phyloP scores from a whole-genome alignment of 1,140 invertebrate genomes.

The Odontomachus brunneus region DNA sequence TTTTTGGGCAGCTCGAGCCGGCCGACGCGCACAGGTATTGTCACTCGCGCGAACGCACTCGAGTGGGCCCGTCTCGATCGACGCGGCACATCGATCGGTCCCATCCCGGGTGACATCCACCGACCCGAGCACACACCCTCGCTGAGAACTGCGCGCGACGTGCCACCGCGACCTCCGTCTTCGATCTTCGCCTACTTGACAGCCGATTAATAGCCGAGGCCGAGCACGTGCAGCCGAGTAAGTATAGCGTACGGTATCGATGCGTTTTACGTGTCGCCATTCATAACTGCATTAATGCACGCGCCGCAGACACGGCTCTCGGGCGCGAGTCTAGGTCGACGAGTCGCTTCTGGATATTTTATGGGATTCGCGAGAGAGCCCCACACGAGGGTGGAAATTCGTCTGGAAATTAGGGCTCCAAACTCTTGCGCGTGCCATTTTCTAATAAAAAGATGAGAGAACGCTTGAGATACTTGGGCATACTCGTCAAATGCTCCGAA shows the following conservation, averaged over 20 bases:
- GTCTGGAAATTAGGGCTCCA: too few species aligned
- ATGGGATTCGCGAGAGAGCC: too few species aligned
- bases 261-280: conserved; percentile 22
- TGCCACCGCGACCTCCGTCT: background rate
- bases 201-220: conserved; percentile 35
- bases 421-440: too few species aligned
- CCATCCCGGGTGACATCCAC: conserved; percentile 19
- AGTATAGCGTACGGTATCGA: conserved; percentile 63
- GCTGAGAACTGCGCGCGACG: too few species aligned
- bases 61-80: conserved; percentile 61
- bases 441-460: too few species aligned
- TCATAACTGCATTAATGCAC: conserved; percentile 19
- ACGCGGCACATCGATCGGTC: conserved; percentile 8
- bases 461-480: too few species aligned
- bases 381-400: too few species aligned
- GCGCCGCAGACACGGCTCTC: too few species aligned
- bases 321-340: too few species aligned
- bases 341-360: too few species aligned
- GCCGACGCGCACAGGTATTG: conserved; percentile 49
- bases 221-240: conserved; percentile 63
- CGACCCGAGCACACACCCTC: background rate
- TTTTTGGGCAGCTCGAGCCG: conserved; percentile 63
- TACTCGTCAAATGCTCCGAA: too few species aligned
- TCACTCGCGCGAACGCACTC: conserved; percentile 72
- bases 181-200: conserved; percentile 63